Base-by-base conservation (phyloP, 2,113 vertebrate genomes). In the Odocoileus virginianus region DNA sequence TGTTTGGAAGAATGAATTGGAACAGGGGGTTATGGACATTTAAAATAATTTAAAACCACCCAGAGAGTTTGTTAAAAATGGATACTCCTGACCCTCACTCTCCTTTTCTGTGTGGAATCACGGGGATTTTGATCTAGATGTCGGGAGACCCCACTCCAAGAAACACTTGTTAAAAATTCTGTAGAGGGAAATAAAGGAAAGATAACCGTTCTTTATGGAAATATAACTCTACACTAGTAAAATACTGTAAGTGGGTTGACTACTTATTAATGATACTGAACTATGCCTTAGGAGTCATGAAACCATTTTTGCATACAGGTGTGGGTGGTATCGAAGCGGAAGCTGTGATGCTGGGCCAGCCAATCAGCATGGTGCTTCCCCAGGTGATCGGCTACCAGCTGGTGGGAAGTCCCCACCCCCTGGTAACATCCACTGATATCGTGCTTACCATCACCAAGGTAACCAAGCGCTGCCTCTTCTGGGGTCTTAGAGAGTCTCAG, bases 391-490 rank as follows among this genome's bases (percentile, higher is more conserved):
- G 99, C 43, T 99, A 99, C 98, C 99, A 98, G 97, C 97, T 99
- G 43, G 30, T 98, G 4, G 99, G 99, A 43, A 99, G 93, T 33
- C 99, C 99, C 13, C 95, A 99, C 28, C 99, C 99, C 7, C 97
- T 99, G 76, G 99, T 99, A 45, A 99, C 99, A 25, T 99, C 99
- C 97, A 99, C 99, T 2, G 99, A 99, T 97, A 99, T 99, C 0
- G 99, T 99, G 83, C 99, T 99, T 67, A 99, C 99, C 10, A 99
- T 99, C 9, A 99, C 99, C 27, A 99, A 99, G 99, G 99, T 99
- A 98, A 98, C 13, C 1, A 15, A 17, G 4, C 19, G 19, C 67
- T 36, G 45, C 74, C 79, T 52, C 67, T 81, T 60, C 67, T 19
- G 0, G 74, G 47, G 30, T 61, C 50, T 83, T n/a, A 19, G 61